A percentile compares a stretch with the other conserved stretches of the same genome.
phyloP scores from a whole-genome alignment of 2,797 vertebrate species.

The Vireo griseus region DNA sequence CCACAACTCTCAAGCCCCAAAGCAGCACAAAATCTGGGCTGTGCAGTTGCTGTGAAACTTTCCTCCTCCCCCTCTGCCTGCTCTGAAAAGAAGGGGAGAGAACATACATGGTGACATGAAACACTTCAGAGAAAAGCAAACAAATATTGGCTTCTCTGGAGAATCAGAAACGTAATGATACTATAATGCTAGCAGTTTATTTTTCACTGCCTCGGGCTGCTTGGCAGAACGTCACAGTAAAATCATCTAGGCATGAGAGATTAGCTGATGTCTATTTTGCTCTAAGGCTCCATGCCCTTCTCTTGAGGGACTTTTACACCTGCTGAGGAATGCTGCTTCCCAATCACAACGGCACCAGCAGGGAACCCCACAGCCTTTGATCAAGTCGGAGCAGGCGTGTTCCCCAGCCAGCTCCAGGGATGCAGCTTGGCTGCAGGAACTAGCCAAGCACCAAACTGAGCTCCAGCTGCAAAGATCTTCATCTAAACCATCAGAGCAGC shows the following conservation, averaged over 20 bases:
- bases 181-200: conserved; percentile 54
- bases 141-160: conserved; percentile 56
- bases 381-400: not conserved
- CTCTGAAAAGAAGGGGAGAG: not conserved
- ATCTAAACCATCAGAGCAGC: not conserved
- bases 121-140: conserved; percentile 63
- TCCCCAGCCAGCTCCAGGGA: not conserved
- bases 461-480: not conserved
- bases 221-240: conserved; percentile 57
- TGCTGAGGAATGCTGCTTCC: conserved; percentile 28
- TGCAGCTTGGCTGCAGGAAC: not conserved
- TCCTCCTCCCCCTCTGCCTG: not conserved
- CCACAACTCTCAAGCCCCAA: not conserved
- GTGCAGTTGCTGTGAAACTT: not conserved
- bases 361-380: not conserved
- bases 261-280: conserved; percentile 43
- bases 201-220: conserved; percentile 56
- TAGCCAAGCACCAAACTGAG: not conserved
- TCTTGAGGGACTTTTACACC: conserved; percentile 28
- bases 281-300: not conserved
- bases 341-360: not conserved
- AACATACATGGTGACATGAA: not conserved
- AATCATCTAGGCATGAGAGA: conserved; percentile 58
- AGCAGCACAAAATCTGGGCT: not conserved
- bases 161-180: conserved; percentile 60